phyloP scores from a whole-genome alignment of 2,113 vertebrate species.

The Scartelaos histophorus region DNA sequence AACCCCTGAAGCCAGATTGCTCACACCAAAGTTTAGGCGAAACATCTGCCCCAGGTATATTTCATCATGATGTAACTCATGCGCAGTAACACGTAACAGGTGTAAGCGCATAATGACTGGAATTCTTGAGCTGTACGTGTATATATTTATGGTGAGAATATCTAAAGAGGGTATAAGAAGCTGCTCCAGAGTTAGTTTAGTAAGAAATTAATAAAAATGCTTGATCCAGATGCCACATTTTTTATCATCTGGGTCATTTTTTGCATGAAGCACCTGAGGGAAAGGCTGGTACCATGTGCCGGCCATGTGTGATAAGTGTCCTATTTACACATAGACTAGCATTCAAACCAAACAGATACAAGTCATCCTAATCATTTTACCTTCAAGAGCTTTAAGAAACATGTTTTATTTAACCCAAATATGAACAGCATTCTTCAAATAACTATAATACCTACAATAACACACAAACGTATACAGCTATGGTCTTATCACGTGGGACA shows the following conservation, averaged over 20 bases:
- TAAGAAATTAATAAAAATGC: background rate
- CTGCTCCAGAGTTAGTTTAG: background rate
- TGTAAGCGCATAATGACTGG: background rate
- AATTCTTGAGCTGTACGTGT: background rate
- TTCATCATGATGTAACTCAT: constrained; percentile 32
- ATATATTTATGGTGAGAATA: background rate
- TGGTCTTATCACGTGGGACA: background rate
- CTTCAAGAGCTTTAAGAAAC: background rate
- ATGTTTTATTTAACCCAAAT: background rate
- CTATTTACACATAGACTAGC: constrained; percentile 3
- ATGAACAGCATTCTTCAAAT: background rate
- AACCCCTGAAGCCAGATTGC: constrained; percentile 19
- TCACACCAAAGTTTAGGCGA: constrained; percentile 37
- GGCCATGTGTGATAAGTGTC: constrained; percentile 43
- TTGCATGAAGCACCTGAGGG: constrained; percentile 39
- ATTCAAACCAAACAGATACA: constrained; percentile 7
- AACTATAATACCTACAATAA: background rate
- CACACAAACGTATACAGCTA: background rate
- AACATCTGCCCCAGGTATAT: constrained; percentile 39
- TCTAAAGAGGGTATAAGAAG: background rate
- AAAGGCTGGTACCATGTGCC: constrained; percentile 44
- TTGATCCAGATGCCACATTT: constrained; percentile 10
- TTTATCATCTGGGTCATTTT: constrained; percentile 35
- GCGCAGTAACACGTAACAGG: constrained; percentile 20
- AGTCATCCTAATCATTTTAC: background rate